A percentile compares a stretch with the other conserved stretches of the same genome.
phyloP scores from a whole-genome alignment of 2,888 invertebrate species.

The Osedax frankpressi region DNA sequence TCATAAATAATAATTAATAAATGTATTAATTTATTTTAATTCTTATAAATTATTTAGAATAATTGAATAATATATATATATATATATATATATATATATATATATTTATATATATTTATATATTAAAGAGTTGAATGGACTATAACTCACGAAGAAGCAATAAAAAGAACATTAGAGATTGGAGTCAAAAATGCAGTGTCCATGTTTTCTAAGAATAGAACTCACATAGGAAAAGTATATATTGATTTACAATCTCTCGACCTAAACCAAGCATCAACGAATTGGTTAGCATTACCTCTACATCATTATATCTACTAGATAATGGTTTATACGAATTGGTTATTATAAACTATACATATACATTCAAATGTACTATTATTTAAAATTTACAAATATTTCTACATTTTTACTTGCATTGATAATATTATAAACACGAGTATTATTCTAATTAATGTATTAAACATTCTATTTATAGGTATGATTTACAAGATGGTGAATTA shows the following conservation, averaged over 20 bases:
- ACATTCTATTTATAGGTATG: too few species aligned
- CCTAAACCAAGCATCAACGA: conserved; percentile 58
- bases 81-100: not conserved
- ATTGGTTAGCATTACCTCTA: too few species aligned
- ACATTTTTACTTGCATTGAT: too few species aligned
- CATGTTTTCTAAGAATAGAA: conserved; percentile 58
- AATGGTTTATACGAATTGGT: too few species aligned
- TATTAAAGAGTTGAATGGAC: not conserved
- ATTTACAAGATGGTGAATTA: too few species aligned
- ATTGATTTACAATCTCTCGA: conserved; percentile 58
- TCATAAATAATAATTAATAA: not conserved
- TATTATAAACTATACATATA: too few species aligned
- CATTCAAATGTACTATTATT: too few species aligned
- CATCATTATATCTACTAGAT: too few species aligned
- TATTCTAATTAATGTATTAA: too few species aligned
- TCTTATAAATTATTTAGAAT: not conserved
- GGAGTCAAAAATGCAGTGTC: conserved; percentile 54
- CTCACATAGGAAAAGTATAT: conserved; percentile 52
- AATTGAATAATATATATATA: not conserved
- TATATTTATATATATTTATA: not conserved
- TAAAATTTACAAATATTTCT: too few species aligned
- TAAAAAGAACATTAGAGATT: conserved; percentile 57
- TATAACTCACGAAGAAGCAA: conserved; percentile 46
- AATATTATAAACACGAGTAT: too few species aligned
- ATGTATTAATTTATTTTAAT: not conserved